Percentiles rank a stretch among this genome's conserved stretches.
Evolutionary conservation across 1,140 invertebrate genomes (phyloP).

Genomic region (Drosophila pandora): DNA sequence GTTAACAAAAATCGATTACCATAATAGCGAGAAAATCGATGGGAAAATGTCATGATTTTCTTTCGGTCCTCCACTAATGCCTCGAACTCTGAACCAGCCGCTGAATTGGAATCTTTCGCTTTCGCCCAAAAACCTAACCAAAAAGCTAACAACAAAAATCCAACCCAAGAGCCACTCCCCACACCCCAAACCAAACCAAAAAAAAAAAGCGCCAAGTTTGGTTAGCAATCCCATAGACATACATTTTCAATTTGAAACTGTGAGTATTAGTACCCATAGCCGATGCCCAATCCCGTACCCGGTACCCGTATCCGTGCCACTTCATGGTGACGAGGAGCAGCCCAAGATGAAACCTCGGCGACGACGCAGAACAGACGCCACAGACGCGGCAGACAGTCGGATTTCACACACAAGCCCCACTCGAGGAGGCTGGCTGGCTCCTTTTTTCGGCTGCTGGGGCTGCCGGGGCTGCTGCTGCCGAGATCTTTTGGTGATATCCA

Average conservation of each 20-base stretch:
- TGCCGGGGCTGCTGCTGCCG: conserved; percentile 51
- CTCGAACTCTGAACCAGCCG: conserved; percentile 73
- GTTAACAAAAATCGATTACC: conserved; percentile 58
- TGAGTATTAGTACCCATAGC: conserved; percentile 11
- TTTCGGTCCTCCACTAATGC: conserved; percentile 68
- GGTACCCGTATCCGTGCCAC: conserved; percentile 40
- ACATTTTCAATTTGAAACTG: conserved; percentile 67
- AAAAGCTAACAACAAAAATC: conserved; percentile 16
- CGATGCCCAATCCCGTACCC: background rate
- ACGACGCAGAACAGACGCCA: conserved; percentile 69
- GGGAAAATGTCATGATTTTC: conserved; percentile 76
- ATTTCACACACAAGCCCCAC: conserved; percentile 74
- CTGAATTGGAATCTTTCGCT: conserved; percentile 67
- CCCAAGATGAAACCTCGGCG: conserved; percentile 29
- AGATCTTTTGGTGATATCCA: conserved; percentile 76
- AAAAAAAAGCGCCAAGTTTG: conserved; percentile 1
- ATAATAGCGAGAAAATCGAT: conserved; percentile 44
- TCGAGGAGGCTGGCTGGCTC: conserved; percentile 44
- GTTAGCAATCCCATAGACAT: conserved; percentile 61
- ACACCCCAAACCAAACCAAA: conserved; percentile 18
- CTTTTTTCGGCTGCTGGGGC: conserved; percentile 41
- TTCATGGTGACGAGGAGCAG: conserved; percentile 70
- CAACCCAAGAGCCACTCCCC: conserved; percentile 56
- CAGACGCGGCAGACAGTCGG: conserved; percentile 53
- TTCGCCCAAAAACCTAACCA: conserved; percentile 54